Evolutionary conservation across 2,797 vertebrate species (phyloP).

Genomic region (Chromis chromis): DNA sequence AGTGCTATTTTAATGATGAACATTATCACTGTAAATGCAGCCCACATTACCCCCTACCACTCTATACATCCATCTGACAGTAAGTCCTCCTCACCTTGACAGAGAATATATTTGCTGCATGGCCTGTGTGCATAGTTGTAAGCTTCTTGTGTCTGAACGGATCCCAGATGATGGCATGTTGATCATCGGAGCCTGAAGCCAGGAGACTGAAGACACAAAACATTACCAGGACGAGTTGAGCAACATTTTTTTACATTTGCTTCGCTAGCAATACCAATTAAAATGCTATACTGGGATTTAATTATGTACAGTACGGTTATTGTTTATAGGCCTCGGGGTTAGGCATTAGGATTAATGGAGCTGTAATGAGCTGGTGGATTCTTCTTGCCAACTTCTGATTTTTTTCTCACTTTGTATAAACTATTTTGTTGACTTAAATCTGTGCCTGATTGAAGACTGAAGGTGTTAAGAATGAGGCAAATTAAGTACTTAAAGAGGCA

Average conservation of each 20-base stretch:
- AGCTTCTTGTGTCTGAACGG: constrained; percentile 96
- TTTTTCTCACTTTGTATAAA: not conserved
- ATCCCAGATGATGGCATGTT: constrained; percentile 98
- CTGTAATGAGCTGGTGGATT: too few species aligned
- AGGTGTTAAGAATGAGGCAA: not conserved
- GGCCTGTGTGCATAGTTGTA: constrained; percentile 98
- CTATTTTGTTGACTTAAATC: not conserved
- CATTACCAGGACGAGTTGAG: constrained; percentile 22
- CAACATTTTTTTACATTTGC: not conserved
- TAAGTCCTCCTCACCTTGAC: constrained; percentile 89
- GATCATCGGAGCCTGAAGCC: constrained; percentile 98
- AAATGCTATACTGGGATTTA: not conserved
- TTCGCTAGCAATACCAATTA: not conserved
- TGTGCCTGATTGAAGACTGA: not conserved
- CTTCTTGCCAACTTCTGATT: too few species aligned
- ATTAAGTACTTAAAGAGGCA: not conserved
- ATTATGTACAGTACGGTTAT: not conserved
- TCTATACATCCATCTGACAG: not conserved
- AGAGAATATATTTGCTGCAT: constrained; percentile 98
- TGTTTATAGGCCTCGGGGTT: not conserved
- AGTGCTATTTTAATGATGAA: not conserved
- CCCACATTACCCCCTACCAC: not conserved
- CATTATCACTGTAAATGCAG: not conserved
- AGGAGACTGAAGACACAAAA: constrained; percentile 85
- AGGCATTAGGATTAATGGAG: not conserved